phyloP scores from a whole-genome alignment of 2,888 invertebrate genomes.

The Schizaphis graminum region DNA sequence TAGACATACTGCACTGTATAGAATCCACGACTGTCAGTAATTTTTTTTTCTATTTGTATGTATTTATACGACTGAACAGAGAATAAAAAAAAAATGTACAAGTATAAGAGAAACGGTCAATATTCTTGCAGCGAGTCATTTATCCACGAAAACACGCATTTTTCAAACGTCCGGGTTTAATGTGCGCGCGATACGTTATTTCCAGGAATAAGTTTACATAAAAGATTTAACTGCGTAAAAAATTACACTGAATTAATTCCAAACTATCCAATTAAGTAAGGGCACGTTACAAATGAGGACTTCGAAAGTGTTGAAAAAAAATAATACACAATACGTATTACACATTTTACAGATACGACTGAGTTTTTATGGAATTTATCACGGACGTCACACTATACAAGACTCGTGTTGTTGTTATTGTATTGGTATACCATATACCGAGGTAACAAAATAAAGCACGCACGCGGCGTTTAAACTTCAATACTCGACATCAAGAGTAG shows the following conservation, averaged over 20 bases:
- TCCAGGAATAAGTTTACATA: background rate
- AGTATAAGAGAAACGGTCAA: slow-evolving; percentile 26
- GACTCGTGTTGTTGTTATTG: background rate
- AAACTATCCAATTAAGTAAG: slow-evolving; percentile 12
- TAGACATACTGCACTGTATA: background rate
- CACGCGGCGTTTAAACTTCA: background rate
- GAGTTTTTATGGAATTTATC: too few species aligned
- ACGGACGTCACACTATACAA: background rate
- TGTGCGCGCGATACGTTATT: slow-evolving; percentile 17
- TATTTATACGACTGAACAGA: background rate
- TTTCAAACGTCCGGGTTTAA: slow-evolving; percentile 46
- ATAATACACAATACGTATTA: background rate
- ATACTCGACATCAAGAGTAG: too few species aligned
- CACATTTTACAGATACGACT: background rate
- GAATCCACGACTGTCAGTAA: background rate
- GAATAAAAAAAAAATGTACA: background rate
- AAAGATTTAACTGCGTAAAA: slow-evolving; percentile 6
- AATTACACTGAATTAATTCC: slow-evolving; percentile 17
- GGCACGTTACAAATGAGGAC: background rate
- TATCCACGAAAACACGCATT: slow-evolving; percentile 39
- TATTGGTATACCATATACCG: background rate
- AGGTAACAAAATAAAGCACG: background rate
- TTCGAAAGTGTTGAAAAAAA: background rate
- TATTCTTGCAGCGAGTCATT: background rate
- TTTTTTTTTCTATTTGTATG: background rate